Percentiles rank a stretch among this genome's conserved stretches.
phyloP scores from a whole-genome alignment of 2,113 vertebrate species.

The Potamarius usumacintae region DNA sequence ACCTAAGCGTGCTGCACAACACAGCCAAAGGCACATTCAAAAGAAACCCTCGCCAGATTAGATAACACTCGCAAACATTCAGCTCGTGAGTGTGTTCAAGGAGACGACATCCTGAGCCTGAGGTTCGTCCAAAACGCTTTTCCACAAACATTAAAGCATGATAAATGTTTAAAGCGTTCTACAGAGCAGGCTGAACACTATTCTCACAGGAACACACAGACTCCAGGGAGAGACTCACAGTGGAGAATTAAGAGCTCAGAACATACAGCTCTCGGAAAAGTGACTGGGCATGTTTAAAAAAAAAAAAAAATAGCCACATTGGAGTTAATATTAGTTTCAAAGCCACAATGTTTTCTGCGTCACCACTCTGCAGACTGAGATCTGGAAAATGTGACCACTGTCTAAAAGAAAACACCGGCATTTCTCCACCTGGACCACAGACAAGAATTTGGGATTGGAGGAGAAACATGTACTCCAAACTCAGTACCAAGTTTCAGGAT shows the following conservation, averaged over 20 bases:
- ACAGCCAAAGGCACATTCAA: neutral
- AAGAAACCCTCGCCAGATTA: neutral
- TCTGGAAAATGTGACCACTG: conserved; percentile 1
- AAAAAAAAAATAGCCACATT: neutral
- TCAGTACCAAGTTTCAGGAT: neutral
- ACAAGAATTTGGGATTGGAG: neutral
- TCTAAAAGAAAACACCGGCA: neutral
- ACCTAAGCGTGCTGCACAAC: neutral
- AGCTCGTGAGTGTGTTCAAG: neutral
- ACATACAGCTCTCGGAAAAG: neutral
- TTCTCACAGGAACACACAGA: neutral
- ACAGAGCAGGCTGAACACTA: neutral
- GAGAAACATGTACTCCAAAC: neutral
- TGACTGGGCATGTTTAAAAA: neutral
- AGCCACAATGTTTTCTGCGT: conserved; percentile 6
- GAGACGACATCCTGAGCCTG: neutral
- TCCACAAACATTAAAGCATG: neutral
- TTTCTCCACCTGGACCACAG: neutral
- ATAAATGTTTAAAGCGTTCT: neutral
- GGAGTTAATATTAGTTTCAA: neutral
- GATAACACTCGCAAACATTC: neutral
- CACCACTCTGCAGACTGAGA: conserved; percentile 2
- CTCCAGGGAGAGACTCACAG: neutral
- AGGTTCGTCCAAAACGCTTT: neutral
- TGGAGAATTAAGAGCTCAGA: neutral